Conservation (phyloP, 2,888 invertebrate species). For the Iselma pallidipennis region DNA sequence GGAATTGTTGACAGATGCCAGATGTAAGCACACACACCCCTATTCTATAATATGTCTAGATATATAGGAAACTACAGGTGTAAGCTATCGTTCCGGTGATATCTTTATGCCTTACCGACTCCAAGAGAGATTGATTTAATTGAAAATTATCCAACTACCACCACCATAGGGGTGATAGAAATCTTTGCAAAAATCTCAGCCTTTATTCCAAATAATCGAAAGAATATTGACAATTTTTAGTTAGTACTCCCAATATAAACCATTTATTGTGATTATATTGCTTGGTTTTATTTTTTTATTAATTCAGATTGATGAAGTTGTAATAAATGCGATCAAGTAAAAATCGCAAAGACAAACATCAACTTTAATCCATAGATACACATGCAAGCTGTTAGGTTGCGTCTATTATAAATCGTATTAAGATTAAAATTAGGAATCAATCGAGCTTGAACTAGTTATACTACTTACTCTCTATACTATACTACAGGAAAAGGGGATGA, state of each 20-base stretch:
- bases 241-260: too few relatives aligned
- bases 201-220: too few relatives aligned
- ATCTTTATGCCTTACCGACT: slow-evolving; percentile 44
- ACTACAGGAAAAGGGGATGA: background rate
- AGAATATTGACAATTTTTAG: too few relatives aligned
- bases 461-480: slow-evolving; percentile 13
- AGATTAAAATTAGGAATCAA: slow-evolving; percentile 50
- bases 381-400: slow-evolving; percentile 25
- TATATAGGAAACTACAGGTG: slow-evolving; percentile 37
- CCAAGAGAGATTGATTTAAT: slow-evolving; percentile 31
- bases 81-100: slow-evolving; percentile 34
- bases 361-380: slow-evolving; percentile 30
- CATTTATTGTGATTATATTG: background rate
- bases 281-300: background rate
- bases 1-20: slow-evolving; percentile 43
- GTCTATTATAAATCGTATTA: slow-evolving; percentile 46
- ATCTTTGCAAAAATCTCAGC: background rate
- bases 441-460: slow-evolving; percentile 44
- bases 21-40: slow-evolving; percentile 29
- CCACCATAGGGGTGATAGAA: background rate
- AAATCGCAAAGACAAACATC: slow-evolving; percentile 32
- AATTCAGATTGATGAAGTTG: slow-evolving; percentile 29
- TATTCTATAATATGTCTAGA: background rate
- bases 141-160: background rate
- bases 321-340: slow-evolving; percentile 25